Evolutionary conservation across 1,140 invertebrate genomes (phyloP), one percentile per base, ranked within the genome.

Genomic region (Ganaspis sp.): DNA sequence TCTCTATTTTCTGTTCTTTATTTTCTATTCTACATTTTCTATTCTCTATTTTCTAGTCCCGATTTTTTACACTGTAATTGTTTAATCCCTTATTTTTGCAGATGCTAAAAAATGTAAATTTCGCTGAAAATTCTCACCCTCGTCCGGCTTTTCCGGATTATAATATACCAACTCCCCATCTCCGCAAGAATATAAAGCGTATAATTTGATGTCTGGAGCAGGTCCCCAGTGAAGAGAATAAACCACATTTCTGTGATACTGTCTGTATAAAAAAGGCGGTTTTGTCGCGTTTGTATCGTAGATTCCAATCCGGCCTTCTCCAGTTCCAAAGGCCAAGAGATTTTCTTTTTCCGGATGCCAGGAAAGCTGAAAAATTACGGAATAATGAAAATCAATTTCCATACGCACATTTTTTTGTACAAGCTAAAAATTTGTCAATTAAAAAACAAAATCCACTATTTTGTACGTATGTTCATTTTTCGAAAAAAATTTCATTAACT

Each of bases 331-430:
- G 3, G 95, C 96, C 19, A 97, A 84, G 8, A 93, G 74, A 79
- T 93, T 93, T 90, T 97, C 96, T 80, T 93, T 93, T 9, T 90
- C 91, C 4, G 96, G 96, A 92, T 97, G 95, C 96, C 96, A 97
- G 9, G 93, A 92, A 21, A 95, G 78, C 93, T 93, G 70, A 64
- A 84, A 78, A 9, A 72, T 75, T 73, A 4, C 9, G 9, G 9
- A 17, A 49, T 17, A 64, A 58, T 45, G 12, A 34, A 53, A 64
- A 72, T n/a, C n/a, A n/a, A n/a, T n/a, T n/a, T n/a, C n/a, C n/a
- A n/a, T n/a, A n/a, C n/a, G n/a, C n/a, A n/a, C n/a, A n/a, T n/a
- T n/a, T n/a, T n/a, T n/a, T n/a, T n/a, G n/a, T n/a, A n/a, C n/a
- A n/a, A n/a, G n/a, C n/a, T n/a, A n/a, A n/a, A n/a, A n/a, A n/a